Conservation (phyloP, 2,888 invertebrate species). For the Maniola hyperantus region DNA sequence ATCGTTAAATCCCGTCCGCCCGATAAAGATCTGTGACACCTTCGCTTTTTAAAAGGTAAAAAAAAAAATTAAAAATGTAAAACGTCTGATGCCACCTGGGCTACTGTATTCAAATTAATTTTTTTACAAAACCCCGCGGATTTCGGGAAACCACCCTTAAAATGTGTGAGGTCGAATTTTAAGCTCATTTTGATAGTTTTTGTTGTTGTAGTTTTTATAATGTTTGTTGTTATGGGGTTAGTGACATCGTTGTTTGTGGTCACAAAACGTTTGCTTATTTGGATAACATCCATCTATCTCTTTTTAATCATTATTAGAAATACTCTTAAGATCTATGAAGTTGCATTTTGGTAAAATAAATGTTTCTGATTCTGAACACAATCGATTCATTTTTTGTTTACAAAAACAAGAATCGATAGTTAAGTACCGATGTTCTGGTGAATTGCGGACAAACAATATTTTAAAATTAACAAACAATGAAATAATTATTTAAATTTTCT, state of each 20-base stretch:
- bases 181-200: conserved; percentile 53
- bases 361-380: background rate
- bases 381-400: background rate
- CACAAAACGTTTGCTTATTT: conserved; percentile 50
- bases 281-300: conserved; percentile 44
- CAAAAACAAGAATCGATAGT: too few relatives aligned
- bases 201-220: conserved; percentile 44
- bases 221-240: conserved; percentile 43
- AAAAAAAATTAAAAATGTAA: conserved; percentile 55
- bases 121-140: conserved; percentile 63
- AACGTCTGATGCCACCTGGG: conserved; percentile 60
- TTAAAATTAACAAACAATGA: too few relatives aligned
- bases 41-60: conserved; percentile 52
- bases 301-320: too few relatives aligned
- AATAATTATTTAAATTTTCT: too few relatives aligned
- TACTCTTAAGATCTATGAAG: too few relatives aligned
- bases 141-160: conserved; percentile 64
- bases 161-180: conserved; percentile 67
- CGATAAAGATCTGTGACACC: conserved; percentile 81
- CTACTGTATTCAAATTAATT: conserved; percentile 79
- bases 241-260: conserved; percentile 61
- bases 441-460: too few relatives aligned
- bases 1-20: conserved; percentile 75
- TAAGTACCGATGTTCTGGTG: too few relatives aligned
- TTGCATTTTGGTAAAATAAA: background rate